Base-by-base conservation (phyloP, 2,888 invertebrate genomes). In the Euplagia quadripunctaria region DNA sequence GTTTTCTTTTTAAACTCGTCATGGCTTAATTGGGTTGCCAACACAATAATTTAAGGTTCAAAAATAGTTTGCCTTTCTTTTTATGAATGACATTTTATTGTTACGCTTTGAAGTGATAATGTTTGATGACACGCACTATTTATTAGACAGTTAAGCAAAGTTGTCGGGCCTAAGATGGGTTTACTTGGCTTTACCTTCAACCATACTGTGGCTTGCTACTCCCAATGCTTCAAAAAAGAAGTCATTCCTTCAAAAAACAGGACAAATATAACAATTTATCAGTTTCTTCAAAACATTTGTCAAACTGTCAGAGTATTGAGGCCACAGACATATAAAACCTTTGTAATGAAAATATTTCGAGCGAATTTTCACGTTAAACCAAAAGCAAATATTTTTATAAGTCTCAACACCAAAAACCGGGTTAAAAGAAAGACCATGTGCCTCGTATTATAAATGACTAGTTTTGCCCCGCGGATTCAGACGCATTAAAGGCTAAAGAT, bases 351-450 rank as follows among this genome's bases (percentile, higher is more conserved):
- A 64, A 68, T 67, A 51, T 68, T 72, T 68, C 61, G 11, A 49
- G 43, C 20, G 69, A 58, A 69, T 70, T 70, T 70, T 67, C 49
- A 68, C 72, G 42, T 64, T 43, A 67, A 64, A 70, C 20, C 58
- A 64, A 75, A 43, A 52, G n/a, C 64, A 74, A 74, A 75, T 70
- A 76, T 68, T 75, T 72, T 63, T 72, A 72, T 61, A 31, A 31
- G 31, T 31, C 70, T 68, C 81, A 82, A 82, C 75, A 82, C 63
- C 68, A 52, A 4, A 80, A 79, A 83, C 83, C 82, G 73, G 77
- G 83, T 82, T 82, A 74, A 64, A 58, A 14, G 61, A 61, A 14
- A 61, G 31, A 31, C 61, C 31, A 61, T 12, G 20, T 20, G 58
- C 12, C 58, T 61, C 20, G 58, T 20, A 31, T 12, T 20, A 12